Evolutionary conservation across 2,797 vertebrate species (phyloP).

Genomic region (Tauraco hartlaubi): DNA sequence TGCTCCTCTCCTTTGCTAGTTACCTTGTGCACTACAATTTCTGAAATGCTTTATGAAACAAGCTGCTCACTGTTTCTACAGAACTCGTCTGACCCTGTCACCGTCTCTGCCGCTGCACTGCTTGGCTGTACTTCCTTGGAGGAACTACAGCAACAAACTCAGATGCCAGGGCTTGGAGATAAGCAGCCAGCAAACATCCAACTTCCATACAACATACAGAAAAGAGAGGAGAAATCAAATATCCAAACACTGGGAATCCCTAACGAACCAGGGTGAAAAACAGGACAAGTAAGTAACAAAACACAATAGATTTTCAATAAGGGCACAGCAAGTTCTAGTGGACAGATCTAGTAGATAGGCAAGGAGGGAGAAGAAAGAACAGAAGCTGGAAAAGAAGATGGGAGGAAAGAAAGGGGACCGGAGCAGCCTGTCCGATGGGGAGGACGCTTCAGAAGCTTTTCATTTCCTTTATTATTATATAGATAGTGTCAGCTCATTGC

Average conservation of each 20-base stretch:
- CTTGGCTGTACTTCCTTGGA: slow-evolving; percentile 50
- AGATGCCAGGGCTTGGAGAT: slow-evolving; percentile 53
- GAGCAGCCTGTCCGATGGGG: neutral
- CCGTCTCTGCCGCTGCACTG: neutral
- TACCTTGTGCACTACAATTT: neutral
- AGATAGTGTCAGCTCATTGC: slow-evolving; percentile 28
- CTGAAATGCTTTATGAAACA: neutral
- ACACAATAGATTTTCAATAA: slow-evolving; percentile 52
- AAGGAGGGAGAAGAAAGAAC: slow-evolving; percentile 25
- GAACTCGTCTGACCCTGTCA: slow-evolving; percentile 30
- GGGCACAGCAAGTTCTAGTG: slow-evolving; percentile 26
- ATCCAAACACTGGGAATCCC: neutral
- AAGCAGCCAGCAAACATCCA: slow-evolving; percentile 39
- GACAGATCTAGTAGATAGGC: slow-evolving; percentile 8
- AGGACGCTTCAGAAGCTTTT: neutral
- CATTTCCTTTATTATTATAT: slow-evolving; percentile 34
- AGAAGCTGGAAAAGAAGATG: neutral
- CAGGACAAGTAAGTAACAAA: slow-evolving; percentile 36
- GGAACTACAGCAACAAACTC: slow-evolving; percentile 64
- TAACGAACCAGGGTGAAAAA: slow-evolving; percentile 45
- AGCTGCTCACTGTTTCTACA: neutral
- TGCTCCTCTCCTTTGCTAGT: neutral
- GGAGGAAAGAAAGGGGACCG: neutral
- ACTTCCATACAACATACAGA: slow-evolving; percentile 49
- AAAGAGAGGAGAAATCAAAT: neutral